Evolutionary conservation across 2,888 invertebrate species (phyloP).

Genomic region (Parapristionchus giblindavisi): DNA sequence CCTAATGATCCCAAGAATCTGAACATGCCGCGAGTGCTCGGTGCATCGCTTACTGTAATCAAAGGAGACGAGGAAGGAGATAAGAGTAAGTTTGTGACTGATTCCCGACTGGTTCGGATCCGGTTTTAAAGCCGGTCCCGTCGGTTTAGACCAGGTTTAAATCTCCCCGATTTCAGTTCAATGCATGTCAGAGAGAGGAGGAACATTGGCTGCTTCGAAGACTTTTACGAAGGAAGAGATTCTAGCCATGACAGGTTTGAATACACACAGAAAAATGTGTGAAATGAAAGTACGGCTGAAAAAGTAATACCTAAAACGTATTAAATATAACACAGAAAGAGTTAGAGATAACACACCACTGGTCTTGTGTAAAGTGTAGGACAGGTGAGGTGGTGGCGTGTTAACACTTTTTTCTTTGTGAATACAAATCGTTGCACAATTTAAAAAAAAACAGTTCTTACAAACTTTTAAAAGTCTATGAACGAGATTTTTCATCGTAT

Average conservation of each 20-base stretch:
- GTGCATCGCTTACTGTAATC: neutral
- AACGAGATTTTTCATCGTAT: neutral
- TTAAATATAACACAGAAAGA: too few species aligned
- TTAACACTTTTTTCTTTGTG: too few species aligned
- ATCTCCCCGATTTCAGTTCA: neutral
- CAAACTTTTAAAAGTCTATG: neutral
- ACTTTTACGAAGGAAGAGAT: neutral
- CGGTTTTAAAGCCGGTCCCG: too few species aligned
- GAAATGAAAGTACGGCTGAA: too few species aligned
- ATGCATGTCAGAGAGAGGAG: neutral
- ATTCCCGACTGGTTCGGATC: neutral
- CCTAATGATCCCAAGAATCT: slow-evolving; percentile 7
- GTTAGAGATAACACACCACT: too few species aligned
- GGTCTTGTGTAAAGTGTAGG: too few species aligned
- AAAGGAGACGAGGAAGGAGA: slow-evolving; percentile 6
- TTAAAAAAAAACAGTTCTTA: too few species aligned
- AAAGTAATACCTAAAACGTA: too few species aligned
- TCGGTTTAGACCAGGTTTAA: too few species aligned
- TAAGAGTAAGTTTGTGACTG: neutral
- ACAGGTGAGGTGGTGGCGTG: too few species aligned
- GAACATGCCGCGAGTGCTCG: slow-evolving; percentile 26
- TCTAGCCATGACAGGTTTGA: neutral
- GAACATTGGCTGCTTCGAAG: neutral
- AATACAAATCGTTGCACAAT: too few species aligned
- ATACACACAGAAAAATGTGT: too few species aligned